Base-by-base conservation (phyloP, 2,113 vertebrate genomes). In the Cavia porcellus region DNA sequence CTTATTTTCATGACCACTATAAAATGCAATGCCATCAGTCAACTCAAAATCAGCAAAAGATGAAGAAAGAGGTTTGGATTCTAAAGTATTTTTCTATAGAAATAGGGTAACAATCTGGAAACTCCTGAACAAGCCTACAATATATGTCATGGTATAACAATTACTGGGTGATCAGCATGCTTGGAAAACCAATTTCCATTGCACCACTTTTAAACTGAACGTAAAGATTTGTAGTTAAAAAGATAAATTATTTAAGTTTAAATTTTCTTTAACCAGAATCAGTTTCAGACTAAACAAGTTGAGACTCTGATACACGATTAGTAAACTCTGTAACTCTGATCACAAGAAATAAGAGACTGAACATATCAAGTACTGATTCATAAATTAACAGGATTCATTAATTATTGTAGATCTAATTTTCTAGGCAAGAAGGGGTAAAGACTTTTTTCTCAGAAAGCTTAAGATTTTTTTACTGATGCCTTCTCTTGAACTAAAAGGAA, bases 101-200 rank as follows among this genome's bases (percentile, higher is more conserved):
- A 83, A 89, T 28, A 93, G 59, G 59, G 55, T 66, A 75, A 59
- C 75, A 83, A 68, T 80, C 83, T 94, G 42, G 20, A 96, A 82
- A 89, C 19, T n/a, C 24, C 4, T 57, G 19, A 89, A 83, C 20
- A 92, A 80, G 3, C 13, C 80, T 74, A 38, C n/a, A 91, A 62
- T 3, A n/a, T 88, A 50, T 47, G 9, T 93, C n/a, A 35, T 81
- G 45, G 87, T n/a, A 59, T 72, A 86, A 79, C 14, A 64, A 74
- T 77, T 77, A 79, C 19, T 57, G 12, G 68, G n/a, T 38, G n/a
- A 50, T 62, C 70, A 68, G 11, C 62, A 83, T 59, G 47, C 59
- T 50, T 82, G 81, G 86, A 83, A 94, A 82, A 55, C 32, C 10
- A 90, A 68, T 95, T 94, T 92, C 68, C 50, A n/a, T 96, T 75